A percentile compares a stretch with the other conserved stretches of the same genome.
Conservation (phyloP, 2,888 invertebrate species). For the Cyclophora albipunctata region DNA sequence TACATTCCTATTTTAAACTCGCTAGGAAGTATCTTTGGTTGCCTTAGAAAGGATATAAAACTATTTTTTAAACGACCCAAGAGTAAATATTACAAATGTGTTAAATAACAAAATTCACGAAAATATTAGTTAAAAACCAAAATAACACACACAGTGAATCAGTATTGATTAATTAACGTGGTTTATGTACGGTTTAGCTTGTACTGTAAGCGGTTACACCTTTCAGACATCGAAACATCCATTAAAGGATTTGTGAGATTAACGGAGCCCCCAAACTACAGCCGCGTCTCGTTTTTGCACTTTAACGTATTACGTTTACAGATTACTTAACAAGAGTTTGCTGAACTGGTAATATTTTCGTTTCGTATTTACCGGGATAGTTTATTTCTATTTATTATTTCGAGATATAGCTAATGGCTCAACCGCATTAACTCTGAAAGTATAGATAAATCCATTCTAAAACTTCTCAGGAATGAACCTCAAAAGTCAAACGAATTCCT, state of each 20-base stretch:
- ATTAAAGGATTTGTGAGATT: slow-evolving; percentile 62
- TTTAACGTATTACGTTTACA: slow-evolving; percentile 26
- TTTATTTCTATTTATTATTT: not conserved
- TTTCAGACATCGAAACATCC: slow-evolving; percentile 54
- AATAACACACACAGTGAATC: not conserved
- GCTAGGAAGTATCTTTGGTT: not conserved
- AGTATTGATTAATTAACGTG: slow-evolving; percentile 12
- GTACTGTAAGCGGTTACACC: slow-evolving; percentile 36
- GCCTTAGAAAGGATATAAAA: too few relatives aligned
- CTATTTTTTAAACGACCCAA: too few relatives aligned
- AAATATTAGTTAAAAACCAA: too few relatives aligned
- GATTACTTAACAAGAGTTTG: slow-evolving; percentile 18
- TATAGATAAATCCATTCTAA: too few relatives aligned
- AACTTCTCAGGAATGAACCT: too few relatives aligned
- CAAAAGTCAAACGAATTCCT: too few relatives aligned
- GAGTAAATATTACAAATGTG: too few relatives aligned
- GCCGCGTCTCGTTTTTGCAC: slow-evolving; percentile 37
- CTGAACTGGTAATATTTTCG: not conserved
- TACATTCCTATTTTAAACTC: slow-evolving; percentile 19
- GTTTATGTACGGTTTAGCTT: slow-evolving; percentile 20
- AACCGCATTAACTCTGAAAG: too few relatives aligned
- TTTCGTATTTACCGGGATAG: not conserved
- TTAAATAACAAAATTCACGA: too few relatives aligned
- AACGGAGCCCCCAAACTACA: slow-evolving; percentile 36
- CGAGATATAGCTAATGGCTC: too few relatives aligned